phyloP scores from a whole-genome alignment of 2,113 vertebrate species.

The Pangasianodon hypophthalmus region DNA sequence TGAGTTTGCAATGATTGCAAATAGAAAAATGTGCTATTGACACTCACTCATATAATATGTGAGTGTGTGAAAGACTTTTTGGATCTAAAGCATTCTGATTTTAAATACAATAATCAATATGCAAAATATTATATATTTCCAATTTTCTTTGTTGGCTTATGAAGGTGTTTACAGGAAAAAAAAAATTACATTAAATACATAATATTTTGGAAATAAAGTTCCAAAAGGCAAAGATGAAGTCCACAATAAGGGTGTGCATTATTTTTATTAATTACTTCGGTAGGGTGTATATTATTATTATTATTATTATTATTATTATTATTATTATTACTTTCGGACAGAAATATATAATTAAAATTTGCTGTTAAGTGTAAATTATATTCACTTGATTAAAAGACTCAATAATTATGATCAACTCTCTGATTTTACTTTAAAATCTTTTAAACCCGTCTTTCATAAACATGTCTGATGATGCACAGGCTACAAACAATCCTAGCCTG shows the following conservation, averaged over 20 bases:
- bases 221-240: neutral
- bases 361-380: neutral
- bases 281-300: neutral
- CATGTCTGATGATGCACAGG: neutral
- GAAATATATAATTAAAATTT: neutral
- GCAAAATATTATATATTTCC: neutral
- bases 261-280: neutral
- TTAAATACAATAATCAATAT: neutral
- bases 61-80: neutral
- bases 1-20: neutral
- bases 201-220: neutral
- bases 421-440: neutral
- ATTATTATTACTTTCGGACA: neutral
- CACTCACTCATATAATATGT: neutral
- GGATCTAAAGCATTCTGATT: neutral
- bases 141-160: neutral
- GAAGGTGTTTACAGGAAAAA: neutral
- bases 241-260: neutral
- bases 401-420: neutral
- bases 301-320: neutral
- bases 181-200: neutral
- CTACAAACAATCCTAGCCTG: neutral
- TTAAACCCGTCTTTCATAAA: neutral
- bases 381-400: neutral
- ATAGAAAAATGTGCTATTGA: neutral